A percentile compares a stretch with the other conserved stretches of the same genome.
Conservation (phyloP, 2,113 vertebrate genomes). For the Tichodroma muraria region DNA sequence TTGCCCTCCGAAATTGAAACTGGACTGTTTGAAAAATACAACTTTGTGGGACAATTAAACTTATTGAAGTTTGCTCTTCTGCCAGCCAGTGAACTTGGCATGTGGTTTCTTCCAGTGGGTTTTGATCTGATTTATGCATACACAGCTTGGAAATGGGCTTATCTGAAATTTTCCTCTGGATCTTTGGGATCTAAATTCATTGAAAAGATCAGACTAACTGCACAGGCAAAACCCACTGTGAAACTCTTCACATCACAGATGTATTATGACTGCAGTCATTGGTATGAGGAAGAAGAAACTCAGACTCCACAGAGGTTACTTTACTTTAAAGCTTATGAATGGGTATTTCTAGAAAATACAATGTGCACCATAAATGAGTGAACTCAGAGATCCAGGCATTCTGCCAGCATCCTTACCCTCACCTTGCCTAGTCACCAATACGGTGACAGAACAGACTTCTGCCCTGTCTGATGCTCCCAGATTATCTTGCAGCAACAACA, state of each 20-base stretch:
- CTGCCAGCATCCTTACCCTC: background rate
- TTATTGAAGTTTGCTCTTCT: background rate
- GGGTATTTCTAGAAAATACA: background rate
- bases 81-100: background rate
- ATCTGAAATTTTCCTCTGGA: background rate
- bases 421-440: background rate
- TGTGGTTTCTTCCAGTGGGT: background rate
- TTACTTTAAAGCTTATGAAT: background rate
- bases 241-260: background rate
- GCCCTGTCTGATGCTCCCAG: background rate
- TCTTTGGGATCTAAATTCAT: background rate
- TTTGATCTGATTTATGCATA: background rate
- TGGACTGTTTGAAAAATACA: background rate
- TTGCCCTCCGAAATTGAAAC: background rate
- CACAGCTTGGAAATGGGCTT: background rate
- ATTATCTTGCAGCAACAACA: background rate
- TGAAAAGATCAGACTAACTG: background rate
- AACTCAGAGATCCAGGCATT: background rate
- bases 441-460: background rate
- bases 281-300: background rate
- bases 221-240: background rate
- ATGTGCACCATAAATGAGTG: background rate
- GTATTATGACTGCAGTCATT: background rate
- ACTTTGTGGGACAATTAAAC: background rate
- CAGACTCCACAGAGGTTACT: background rate